These are phyloP conservation scores for Danaus plexippus DNA, from an alignment of 1,140 invertebrate genomes.

Conservation along the genomic window DNA sequence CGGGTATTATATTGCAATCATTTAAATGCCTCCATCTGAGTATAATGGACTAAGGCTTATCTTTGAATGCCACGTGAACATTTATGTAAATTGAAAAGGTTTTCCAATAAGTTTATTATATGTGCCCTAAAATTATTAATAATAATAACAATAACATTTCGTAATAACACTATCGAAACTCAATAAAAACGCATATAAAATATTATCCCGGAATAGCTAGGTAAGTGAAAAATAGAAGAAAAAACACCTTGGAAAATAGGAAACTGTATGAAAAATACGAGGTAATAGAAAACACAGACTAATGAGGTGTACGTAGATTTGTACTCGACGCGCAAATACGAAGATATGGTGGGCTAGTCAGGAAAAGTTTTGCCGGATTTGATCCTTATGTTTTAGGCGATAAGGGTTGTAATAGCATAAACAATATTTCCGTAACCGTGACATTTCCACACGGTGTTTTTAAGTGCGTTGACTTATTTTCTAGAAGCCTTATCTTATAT, in stretches of 20 bases:
- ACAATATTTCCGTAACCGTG: conserved; percentile 3
- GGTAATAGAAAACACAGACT: conserved; percentile 7
- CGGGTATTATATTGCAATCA: no score
- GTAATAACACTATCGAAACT: no score
- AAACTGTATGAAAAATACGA: background rate
- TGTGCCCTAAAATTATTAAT: no score
- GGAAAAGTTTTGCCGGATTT: no score
- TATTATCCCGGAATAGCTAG: no score
- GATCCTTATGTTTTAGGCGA: no score
- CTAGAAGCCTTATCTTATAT: conserved; percentile 6
- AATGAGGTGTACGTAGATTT: conserved; percentile 10
- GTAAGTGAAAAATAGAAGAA: no score
- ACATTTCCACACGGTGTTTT: conserved; percentile 6
- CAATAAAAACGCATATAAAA: no score
- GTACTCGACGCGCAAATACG: conserved; percentile 4
- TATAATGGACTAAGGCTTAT: conserved; percentile 15
- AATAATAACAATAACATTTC: background rate
- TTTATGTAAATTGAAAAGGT: no score
- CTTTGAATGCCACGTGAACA: conserved; percentile 10
- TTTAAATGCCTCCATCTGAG: conserved; percentile 13
- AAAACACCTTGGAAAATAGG: no score
- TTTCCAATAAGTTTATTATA: no score
- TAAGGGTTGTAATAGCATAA: background rate
- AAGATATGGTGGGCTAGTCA: conserved; percentile 1
- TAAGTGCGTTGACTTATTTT: conserved; percentile 9